These are phyloP conservation scores for Chamaetylas fuelleborni DNA, from an alignment of 2,113 vertebrate species.

Conservation along the genomic window DNA sequence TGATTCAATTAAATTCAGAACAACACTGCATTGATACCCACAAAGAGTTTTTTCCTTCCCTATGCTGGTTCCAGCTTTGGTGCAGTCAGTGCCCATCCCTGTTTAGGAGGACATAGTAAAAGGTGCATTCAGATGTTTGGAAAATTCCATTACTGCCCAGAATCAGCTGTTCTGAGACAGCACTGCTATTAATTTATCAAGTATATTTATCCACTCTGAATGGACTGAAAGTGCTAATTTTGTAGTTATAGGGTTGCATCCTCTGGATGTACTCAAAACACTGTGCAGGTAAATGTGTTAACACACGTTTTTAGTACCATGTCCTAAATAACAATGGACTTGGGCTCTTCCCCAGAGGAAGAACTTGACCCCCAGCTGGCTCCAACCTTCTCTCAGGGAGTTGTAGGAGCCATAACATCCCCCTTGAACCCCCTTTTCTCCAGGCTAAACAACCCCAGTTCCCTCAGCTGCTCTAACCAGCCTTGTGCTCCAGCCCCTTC, in stretches of 20 bases:
- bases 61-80: not conserved
- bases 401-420: not conserved
- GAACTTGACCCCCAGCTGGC: not conserved
- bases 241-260: not conserved
- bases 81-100: not conserved
- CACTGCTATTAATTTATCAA: not conserved
- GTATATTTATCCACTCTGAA: not conserved
- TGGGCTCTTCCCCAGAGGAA: not conserved
- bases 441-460: too few relatives aligned
- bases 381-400: not conserved
- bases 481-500: not conserved
- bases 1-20: not conserved
- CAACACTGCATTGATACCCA: not conserved
- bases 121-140: not conserved
- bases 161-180: not conserved
- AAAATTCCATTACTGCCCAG: slow-evolving; percentile 6
- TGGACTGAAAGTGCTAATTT: not conserved
- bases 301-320: rapidly evolving
- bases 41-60: not conserved
- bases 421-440: not conserved
- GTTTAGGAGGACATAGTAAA: not conserved
- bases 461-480: not conserved
- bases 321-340: not conserved
- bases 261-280: not conserved
- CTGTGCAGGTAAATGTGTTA: not conserved